Evolutionary conservation across 2,888 invertebrate genomes (phyloP).

Genomic region (Protodeltote pygarga): DNA sequence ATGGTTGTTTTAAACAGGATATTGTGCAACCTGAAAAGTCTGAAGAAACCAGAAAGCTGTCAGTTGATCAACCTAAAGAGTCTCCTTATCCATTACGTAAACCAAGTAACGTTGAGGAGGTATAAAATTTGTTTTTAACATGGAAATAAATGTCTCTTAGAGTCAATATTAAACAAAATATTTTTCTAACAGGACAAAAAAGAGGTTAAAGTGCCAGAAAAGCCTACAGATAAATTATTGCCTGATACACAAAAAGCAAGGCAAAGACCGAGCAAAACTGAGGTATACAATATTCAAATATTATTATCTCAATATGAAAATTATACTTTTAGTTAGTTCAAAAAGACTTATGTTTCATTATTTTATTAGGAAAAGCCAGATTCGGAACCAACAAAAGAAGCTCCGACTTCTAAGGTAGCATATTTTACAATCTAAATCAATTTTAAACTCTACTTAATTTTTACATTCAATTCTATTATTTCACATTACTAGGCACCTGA

Average conservation of each 20-base stretch:
- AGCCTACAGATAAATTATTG: conserved; percentile 29
- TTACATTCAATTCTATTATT: neutral
- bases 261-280: conserved; percentile 49
- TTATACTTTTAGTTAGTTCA: neutral
- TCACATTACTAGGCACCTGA: conserved; percentile 57
- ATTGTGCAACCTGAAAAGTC: conserved; percentile 10
- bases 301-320: neutral
- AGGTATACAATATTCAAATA: conserved; percentile 47
- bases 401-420: conserved; percentile 33
- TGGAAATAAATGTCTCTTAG: too few species aligned
- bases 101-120: conserved; percentile 39
- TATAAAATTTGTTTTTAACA: too few species aligned
- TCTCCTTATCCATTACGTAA: conserved; percentile 35
- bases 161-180: too few species aligned
- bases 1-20: conserved; percentile 25
- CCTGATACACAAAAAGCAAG: conserved; percentile 40
- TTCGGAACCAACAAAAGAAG: conserved; percentile 19
- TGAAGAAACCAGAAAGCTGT: conserved; percentile 16
- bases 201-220: conserved; percentile 27
- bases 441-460: neutral
- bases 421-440: neutral
- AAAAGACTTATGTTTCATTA: neutral
- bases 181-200: conserved; percentile 38
- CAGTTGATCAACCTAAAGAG: conserved; percentile 30
- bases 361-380: conserved; percentile 31